phyloP scores from a whole-genome alignment of 2,797 vertebrate genomes.

The Peromyscus eremicus region DNA sequence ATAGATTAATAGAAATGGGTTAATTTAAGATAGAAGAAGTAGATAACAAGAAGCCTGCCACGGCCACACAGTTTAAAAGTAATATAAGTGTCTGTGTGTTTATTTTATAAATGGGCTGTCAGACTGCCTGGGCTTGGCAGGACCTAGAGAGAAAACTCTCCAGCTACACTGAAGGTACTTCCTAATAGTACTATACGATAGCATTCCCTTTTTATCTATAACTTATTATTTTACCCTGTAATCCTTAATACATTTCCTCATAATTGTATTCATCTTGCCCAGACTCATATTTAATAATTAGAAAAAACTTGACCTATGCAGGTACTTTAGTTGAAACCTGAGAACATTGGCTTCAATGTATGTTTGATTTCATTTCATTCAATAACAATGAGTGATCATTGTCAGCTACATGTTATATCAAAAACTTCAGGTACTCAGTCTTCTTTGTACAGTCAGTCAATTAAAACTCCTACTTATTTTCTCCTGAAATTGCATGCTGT shows the following conservation, averaged over 20 bases:
- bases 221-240: neutral
- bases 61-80: too few species aligned
- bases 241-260: neutral
- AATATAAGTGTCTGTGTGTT: too few species aligned
- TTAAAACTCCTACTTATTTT: neutral
- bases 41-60: too few species aligned
- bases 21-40: too few species aligned
- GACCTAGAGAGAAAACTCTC: too few species aligned
- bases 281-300: neutral
- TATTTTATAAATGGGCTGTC: too few species aligned
- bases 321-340: neutral
- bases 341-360: neutral
- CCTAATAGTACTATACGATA: neutral
- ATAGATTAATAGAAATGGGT: too few species aligned
- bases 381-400: neutral
- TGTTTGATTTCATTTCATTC: neutral
- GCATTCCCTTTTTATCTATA: neutral
- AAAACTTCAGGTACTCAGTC: neutral
- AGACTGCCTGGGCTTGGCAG: too few species aligned
- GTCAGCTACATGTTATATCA: neutral
- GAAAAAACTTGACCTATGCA: neutral
- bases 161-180: too few species aligned
- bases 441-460: neutral
- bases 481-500: neutral
- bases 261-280: neutral